Base-by-base conservation (phyloP, 2,888 invertebrate genomes). In the Tetramorium bicarinatum region DNA sequence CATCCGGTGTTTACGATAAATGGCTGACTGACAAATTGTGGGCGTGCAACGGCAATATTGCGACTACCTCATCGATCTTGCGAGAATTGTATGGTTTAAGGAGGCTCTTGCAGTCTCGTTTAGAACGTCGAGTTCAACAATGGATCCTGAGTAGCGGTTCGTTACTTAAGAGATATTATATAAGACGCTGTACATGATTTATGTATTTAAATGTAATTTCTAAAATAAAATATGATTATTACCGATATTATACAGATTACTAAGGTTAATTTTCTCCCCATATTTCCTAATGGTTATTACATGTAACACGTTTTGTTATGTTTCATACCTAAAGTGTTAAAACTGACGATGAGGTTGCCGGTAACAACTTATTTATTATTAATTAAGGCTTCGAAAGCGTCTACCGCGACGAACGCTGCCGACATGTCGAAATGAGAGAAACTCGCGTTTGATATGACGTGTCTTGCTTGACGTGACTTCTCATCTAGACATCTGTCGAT, bases 11-110 rank as follows among this genome's bases (percentile, higher is more conserved):
- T 49, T 13, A 49, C 41, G 41, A 77, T 77, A 54, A 77, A 66
- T 67, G 29, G 13, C 56, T 6, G 21, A 79, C 15, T 18, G 76
- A 76, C 29, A 47, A 79, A 77, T 67, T 44, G 77, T 77, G 44
- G 44, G 54, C 67, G 52, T 52, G 25, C 25, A 64, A 61, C 61
- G 52, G 38, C 41, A 44, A 56, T 34, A 56, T 56, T 69, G 56
- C 44, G 69, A 34, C 54, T 69, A 44, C 69, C 29, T 29, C 29
- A 41, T 52, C 38, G 44, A 79, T 69, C 29, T 44, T 44, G 15
- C 44, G 21, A 77, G 44, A 44, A 9, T 49, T 25, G 56, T 13
- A 21, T 54, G 41, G 29, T 77, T 54, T 66, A 66, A 77, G 9
- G 34, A 34, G 29, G 0, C 0, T 13, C 13, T 4, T 41, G 8